Percentiles rank a stretch among this genome's conserved stretches.
These are phyloP conservation scores for Acestrorhynchus altus DNA, from an alignment of 2,797 vertebrate genomes.

Conservation along the genomic window DNA sequence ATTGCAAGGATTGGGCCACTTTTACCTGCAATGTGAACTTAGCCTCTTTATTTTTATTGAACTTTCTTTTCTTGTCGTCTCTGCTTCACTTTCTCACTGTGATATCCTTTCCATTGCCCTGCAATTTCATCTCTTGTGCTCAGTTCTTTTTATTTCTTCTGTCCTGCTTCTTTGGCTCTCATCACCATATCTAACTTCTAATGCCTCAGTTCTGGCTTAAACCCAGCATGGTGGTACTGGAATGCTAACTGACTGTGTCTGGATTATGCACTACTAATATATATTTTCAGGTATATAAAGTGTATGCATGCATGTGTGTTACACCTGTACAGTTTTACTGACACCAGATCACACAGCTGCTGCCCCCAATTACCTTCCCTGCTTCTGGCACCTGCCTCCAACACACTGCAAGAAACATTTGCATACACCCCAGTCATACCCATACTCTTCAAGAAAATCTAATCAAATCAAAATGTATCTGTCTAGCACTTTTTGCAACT, in stretches of 20 bases:
- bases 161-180: constrained; percentile 36
- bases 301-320: constrained; percentile 20
- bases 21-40: too few species aligned
- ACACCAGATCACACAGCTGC: constrained; percentile 28
- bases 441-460: too few species aligned
- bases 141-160: not conserved
- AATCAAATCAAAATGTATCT: too few species aligned
- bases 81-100: constrained; percentile 2
- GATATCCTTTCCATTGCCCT: not conserved
- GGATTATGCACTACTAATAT: constrained; percentile 63
- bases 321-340: constrained; percentile 58
- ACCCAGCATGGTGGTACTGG: constrained; percentile 53
- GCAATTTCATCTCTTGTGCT: not conserved
- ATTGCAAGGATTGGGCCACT: too few species aligned
- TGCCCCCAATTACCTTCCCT: constrained; percentile 42
- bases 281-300: constrained; percentile 60
- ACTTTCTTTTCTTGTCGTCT: constrained; percentile 1
- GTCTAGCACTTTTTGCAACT: too few species aligned
- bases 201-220: constrained; percentile 60
- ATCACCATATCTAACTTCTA: constrained; percentile 31
- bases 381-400: not conserved
- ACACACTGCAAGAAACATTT: not conserved
- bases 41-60: not conserved
- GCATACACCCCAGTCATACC: constrained; percentile 5
- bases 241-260: constrained; percentile 70